Evolutionary conservation across 2,797 vertebrate species (phyloP), one percentile per base, ranked within the genome.

Genomic region (Sebastes itinus): DNA sequence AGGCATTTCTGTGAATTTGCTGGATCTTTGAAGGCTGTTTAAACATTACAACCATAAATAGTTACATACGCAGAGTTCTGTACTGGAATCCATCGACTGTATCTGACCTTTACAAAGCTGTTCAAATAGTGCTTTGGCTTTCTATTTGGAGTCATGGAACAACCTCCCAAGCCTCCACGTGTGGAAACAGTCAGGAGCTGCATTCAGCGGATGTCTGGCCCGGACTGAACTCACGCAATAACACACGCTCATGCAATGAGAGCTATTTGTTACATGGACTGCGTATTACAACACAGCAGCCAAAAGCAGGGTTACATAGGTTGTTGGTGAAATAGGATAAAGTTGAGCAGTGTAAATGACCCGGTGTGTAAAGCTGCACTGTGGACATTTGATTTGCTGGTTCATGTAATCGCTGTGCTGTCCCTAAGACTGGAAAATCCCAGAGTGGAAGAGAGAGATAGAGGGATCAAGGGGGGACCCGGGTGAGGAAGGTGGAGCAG

Each of bases 71-170:
- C 63, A n/a, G 66, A 76, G 58, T 46, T 72, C 64, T 59, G 3
- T n/a, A 32, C 67, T 82, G 82, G 55, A 82, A 90, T 84, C 67
- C 42, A 86, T 87, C 80, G 35, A 38, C 35, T 38, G 35, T 67
- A 72, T 52, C 25, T 92, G 92, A 93, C 92, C 91, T 92, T 94
- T 86, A 76, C 77, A 77, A 33, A 63, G 83, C 30, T 11, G 25
- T 79, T 89, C 55, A 80, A 77, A 72, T 77, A 83, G 72, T 75
- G 72, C 84, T 78, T 87, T 87, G 81, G 78, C 75, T 83, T 89
- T 92, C 90, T 92, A 92, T 95, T 93, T 91, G 90, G 70, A 89
- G 89, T 84, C 90, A 91, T 91, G 89, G 91, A 92, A 88, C 85
- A 90, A 88, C 87, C 84, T 84, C 73, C 54, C 32, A 46, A 27